Evolutionary conservation across 1,140 invertebrate genomes (phyloP).

Genomic region (Halictus rubicundus): DNA sequence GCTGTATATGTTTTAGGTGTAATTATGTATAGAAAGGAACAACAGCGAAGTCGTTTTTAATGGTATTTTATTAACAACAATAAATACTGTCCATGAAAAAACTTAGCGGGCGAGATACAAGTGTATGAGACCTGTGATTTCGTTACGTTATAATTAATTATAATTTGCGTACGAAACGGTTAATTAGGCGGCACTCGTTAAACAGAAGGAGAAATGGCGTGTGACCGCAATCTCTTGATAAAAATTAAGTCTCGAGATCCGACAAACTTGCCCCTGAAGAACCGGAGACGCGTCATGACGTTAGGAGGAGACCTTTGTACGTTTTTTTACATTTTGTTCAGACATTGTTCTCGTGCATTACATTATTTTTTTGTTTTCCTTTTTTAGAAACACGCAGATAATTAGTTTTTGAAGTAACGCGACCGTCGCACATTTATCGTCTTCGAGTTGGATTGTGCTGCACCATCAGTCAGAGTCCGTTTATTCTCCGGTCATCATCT

Average conservation of each 20-base stretch:
- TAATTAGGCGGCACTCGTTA: constrained; percentile 30
- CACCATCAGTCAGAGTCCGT: constrained; percentile 38
- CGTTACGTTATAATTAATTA: constrained; percentile 32
- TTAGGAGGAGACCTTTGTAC: constrained; percentile 31
- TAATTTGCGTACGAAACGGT: constrained; percentile 34
- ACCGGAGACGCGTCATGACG: constrained; percentile 51
- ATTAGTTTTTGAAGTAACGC: constrained; percentile 47
- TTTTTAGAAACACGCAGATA: constrained; percentile 37
- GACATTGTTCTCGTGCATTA: constrained; percentile 39
- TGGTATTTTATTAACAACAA: constrained; percentile 77
- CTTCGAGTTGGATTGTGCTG: constrained; percentile 37
- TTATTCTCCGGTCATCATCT: constrained; percentile 97
- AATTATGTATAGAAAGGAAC: background rate
- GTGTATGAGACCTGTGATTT: constrained; percentile 40
- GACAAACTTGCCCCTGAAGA: constrained; percentile 13
- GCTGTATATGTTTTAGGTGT: background rate
- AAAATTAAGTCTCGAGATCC: constrained; percentile 1
- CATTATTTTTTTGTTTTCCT: constrained; percentile 41
- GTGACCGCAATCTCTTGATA: background rate
- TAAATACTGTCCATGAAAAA: constrained; percentile 76
- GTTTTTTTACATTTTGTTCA: constrained; percentile 7
- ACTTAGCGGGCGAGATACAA: constrained; percentile 63
- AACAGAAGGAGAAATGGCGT: constrained; percentile 6
- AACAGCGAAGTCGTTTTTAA: constrained; percentile 43
- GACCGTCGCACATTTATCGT: constrained; percentile 46